Percentiles rank a stretch among this genome's conserved stretches.
Conservation (phyloP, 2,113 vertebrate species). For the Pachyramphus minor region DNA sequence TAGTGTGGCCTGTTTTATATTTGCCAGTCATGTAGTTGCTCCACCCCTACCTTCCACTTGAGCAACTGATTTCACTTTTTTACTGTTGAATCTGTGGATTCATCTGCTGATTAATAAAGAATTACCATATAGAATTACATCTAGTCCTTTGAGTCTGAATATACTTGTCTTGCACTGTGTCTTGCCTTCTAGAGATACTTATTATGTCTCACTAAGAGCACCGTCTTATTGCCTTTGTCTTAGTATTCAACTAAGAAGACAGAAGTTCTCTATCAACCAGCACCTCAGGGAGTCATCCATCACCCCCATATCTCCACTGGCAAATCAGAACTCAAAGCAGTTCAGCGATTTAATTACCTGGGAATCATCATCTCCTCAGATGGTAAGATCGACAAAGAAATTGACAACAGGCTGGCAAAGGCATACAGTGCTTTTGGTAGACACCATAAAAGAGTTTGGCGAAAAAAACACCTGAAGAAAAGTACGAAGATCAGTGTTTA, state of each 20-base stretch:
- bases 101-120: background rate
- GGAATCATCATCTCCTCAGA: no score
- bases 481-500: no score
- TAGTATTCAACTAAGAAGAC: background rate
- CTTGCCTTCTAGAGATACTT: background rate
- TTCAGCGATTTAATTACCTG: no score
- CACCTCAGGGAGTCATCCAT: no score
- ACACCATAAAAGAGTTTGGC: no score
- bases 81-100: background rate
- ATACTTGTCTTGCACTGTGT: background rate
- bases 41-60: background rate
- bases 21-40: background rate
- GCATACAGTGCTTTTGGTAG: no score
- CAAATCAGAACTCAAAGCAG: no score
- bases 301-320: no score
- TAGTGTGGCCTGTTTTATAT: background rate
- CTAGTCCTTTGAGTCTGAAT: background rate
- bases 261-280: no score
- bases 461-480: no score
- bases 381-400: no score
- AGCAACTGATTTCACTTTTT: background rate
- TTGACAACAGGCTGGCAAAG: no score
- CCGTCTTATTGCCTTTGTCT: background rate
- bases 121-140: background rate
- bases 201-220: background rate